A percentile compares a stretch with the other conserved stretches of the same genome.
phyloP scores from a whole-genome alignment of 2,888 invertebrate species.

The Tubiluchus corallicola region DNA sequence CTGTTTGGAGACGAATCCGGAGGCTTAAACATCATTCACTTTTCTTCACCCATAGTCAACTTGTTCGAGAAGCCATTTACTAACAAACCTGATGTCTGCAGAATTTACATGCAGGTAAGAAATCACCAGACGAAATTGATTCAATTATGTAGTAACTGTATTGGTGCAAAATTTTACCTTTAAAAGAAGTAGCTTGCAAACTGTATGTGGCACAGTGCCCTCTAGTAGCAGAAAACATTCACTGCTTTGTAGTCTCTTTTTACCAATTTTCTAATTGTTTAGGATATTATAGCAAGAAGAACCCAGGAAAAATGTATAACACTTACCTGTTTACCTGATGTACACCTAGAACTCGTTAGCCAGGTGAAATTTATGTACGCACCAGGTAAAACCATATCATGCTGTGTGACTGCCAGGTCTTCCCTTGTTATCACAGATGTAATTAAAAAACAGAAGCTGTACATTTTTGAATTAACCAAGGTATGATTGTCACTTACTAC shows the following conservation, averaged over 20 bases:
- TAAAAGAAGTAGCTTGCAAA: too few relatives aligned
- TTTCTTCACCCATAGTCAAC: conserved; percentile 23
- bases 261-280: too few relatives aligned
- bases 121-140: too few relatives aligned
- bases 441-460: neutral
- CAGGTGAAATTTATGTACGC: neutral
- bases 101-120: neutral
- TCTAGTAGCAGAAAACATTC: too few relatives aligned
- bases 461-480: neutral
- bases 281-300: neutral
- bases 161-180: too few relatives aligned
- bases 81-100: conserved; percentile 16
- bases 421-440: neutral
- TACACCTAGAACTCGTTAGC: neutral
- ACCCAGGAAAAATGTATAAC: conserved; percentile 1
- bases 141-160: too few relatives aligned
- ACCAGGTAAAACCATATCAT: neutral
- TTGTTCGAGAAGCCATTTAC: conserved; percentile 26
- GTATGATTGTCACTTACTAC: too few relatives aligned
- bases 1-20: conserved; percentile 27
- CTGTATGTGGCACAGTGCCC: too few relatives aligned
- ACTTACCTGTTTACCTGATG: too few relatives aligned
- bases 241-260: too few relatives aligned
- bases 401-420: neutral
- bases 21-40: conserved; percentile 22